Percentiles rank a stretch among this genome's conserved stretches.
Evolutionary conservation across 2,888 invertebrate species (phyloP).

Genomic region (Gasteruption jaculator): DNA sequence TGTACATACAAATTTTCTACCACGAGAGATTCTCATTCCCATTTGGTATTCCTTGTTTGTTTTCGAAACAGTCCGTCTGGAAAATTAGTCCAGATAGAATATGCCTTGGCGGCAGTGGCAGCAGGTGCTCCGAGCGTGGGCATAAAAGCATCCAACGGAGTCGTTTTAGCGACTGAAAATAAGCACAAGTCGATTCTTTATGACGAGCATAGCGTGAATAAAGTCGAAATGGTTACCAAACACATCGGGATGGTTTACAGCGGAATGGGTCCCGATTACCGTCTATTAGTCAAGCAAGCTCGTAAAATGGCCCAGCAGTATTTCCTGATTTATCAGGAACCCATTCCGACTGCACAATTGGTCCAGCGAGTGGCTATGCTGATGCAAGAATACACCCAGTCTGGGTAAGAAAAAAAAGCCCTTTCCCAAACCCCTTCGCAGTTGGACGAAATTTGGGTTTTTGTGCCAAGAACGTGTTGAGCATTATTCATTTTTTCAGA

Average conservation of each 20-base stretch:
- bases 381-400: slow-evolving; percentile 99
- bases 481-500: slow-evolving; percentile 4
- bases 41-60: slow-evolving; percentile 27
- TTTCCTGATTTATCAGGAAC: slow-evolving; percentile 83
- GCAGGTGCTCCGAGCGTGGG: slow-evolving; percentile 99
- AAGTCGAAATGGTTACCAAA: slow-evolving; percentile 92
- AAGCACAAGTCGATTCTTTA: slow-evolving; percentile 95
- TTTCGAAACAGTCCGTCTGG: slow-evolving; percentile 93
- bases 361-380: slow-evolving; percentile 94
- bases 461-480: too few relatives aligned
- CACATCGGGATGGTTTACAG: slow-evolving; percentile 99
- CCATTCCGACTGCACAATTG: slow-evolving; percentile 93
- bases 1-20: neutral
- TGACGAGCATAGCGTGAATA: slow-evolving; percentile 94
- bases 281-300: slow-evolving; percentile 85
- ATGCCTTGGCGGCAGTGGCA: slow-evolving; percentile 97
- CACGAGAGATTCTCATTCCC: neutral
- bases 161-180: slow-evolving; percentile 98
- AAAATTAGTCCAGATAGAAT: slow-evolving; percentile 98
- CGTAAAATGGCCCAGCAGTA: slow-evolving; percentile 97
- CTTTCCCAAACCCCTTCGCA: too few relatives aligned
- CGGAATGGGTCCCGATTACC: slow-evolving; percentile 89
- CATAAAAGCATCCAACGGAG: slow-evolving; percentile 97
- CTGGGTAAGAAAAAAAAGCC: slow-evolving; percentile 62
- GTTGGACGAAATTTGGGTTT: too few relatives aligned